Evolutionary conservation across 1,140 invertebrate species (phyloP).

Genomic region (Popillia japonica): DNA sequence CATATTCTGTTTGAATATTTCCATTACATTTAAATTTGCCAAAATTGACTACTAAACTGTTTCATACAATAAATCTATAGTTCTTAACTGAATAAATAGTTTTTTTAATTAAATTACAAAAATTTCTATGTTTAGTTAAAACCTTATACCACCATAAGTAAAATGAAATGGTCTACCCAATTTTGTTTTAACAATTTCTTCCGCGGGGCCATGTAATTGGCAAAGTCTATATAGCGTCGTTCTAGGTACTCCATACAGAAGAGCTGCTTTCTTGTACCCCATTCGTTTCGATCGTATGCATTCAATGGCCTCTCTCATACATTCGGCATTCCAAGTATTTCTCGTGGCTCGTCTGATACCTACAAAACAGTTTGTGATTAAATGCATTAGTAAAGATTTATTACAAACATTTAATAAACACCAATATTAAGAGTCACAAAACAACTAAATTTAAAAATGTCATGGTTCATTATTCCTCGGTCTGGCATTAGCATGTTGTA

Average conservation of each 20-base stretch:
- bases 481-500: too few relatives aligned
- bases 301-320: constrained; percentile 34
- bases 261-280: constrained; percentile 31
- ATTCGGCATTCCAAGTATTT: constrained; percentile 23
- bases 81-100: too few relatives aligned
- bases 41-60: too few relatives aligned
- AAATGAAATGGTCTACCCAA: constrained; percentile 7
- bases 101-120: not conserved
- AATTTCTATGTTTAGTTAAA: not conserved
- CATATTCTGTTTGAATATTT: too few relatives aligned
- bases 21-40: too few relatives aligned
- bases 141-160: not conserved
- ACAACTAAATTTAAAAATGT: too few relatives aligned
- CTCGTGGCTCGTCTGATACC: not conserved
- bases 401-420: too few relatives aligned
- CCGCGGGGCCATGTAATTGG: not conserved
- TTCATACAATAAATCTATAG: too few relatives aligned
- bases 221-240: constrained; percentile 4
- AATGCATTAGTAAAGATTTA: not conserved
- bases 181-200: constrained; percentile 9
- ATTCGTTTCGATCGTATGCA: constrained; percentile 20
- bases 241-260: constrained; percentile 33
- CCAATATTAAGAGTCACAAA: too few relatives aligned
- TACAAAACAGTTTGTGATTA: constrained; percentile 1
- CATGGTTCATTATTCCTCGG: too few relatives aligned